Evolutionary conservation across 1,140 invertebrate genomes (phyloP), one percentile per base, ranked within the genome.

Genomic region (Drosophila nigrodunni): DNA sequence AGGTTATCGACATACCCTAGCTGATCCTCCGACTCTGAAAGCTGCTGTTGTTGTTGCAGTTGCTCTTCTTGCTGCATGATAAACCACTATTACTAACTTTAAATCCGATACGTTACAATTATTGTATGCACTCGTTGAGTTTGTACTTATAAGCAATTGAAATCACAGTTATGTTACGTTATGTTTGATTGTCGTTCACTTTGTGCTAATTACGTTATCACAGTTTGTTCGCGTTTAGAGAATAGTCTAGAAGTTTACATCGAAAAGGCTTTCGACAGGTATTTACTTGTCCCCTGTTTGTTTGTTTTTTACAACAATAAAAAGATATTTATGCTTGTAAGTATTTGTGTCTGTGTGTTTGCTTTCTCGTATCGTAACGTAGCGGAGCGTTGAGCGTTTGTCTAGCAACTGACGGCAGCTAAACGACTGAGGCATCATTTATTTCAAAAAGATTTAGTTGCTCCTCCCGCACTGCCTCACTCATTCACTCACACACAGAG

Each of bases 361-460:
- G 25, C 11, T 74, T 67, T 65, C 37, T 54, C 57, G 69, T 73
- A 74, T 44, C 71, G 80, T 47, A 64, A 54, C 71, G 78, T 47
- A 64, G 58, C 71, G 78, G 52, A 78, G 77, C 74, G 87, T 76
- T 90, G 64, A 74, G 71, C 80, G 83, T 78, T 77, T 82, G 77
- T 70, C 86, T 74, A 55, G 46, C 78, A 69, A 89, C 85, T 89
- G 85, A 89, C 75, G 72, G 65, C 74, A 85, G 75, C 54, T 57
- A 52, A 62, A 64, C 64, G 43, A 47, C 60, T 69, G 61, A 39
- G 74, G 74, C 80, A 85, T 81, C 80, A 88, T 88, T 88, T 88
- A 88, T 89, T 68, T 70, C 46, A 57, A 75, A 47, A 78, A 88
- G 76, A 89, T 88, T 78, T 89, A 89, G 80, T 69, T 68, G 74